These are phyloP conservation scores for Anniella stebbinsi DNA, from an alignment of 2,797 vertebrate species.

Conservation along the genomic window DNA sequence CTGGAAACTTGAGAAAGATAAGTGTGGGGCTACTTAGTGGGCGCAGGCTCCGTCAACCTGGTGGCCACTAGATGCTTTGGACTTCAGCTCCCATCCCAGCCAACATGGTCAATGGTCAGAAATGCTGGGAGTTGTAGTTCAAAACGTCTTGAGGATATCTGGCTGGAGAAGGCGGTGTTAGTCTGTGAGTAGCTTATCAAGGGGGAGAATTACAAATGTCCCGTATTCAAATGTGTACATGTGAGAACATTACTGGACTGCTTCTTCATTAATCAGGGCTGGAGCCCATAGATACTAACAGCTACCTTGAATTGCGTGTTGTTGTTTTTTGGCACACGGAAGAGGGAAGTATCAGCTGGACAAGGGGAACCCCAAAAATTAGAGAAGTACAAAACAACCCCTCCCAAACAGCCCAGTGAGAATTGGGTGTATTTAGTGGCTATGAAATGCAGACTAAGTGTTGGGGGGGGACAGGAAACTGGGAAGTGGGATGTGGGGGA, in stretches of 20 bases:
- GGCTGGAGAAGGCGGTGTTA: too few species aligned
- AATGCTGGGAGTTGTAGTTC: too few species aligned
- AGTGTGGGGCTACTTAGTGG: not conserved
- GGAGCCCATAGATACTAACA: not conserved
- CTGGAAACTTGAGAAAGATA: not conserved
- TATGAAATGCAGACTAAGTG: too few species aligned
- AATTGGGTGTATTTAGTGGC: too few species aligned
- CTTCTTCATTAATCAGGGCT: not conserved
- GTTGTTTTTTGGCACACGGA: not conserved
- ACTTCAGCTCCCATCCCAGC: not conserved
- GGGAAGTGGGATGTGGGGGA: too few species aligned
- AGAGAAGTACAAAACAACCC: not conserved
- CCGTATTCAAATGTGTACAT: not conserved
- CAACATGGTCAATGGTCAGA: not conserved
- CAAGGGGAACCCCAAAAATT: not conserved
- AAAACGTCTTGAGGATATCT: too few species aligned
- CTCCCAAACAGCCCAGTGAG: too few species aligned
- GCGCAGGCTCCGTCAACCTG: not conserved
- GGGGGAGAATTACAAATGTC: not conserved
- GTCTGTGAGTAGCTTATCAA: too few species aligned
- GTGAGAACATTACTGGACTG: not conserved
- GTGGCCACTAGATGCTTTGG: not conserved
- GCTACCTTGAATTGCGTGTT: not conserved
- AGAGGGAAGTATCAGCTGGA: not conserved
- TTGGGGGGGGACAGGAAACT: too few species aligned